Evolutionary conservation across 2,888 invertebrate species (phyloP).

Genomic region (Tiphia femorata): DNA sequence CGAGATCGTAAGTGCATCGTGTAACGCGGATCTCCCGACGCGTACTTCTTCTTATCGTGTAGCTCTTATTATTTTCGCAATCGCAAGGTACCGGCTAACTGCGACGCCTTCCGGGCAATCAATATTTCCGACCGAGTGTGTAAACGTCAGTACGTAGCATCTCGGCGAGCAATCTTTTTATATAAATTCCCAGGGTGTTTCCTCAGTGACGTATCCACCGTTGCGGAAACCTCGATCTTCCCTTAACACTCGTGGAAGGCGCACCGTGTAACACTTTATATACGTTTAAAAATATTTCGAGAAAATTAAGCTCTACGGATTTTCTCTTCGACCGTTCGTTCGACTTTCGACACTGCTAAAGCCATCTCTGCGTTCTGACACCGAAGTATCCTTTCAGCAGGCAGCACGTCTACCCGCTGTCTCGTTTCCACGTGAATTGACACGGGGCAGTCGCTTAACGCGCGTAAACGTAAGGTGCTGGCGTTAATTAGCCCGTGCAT

Average conservation of each 20-base stretch:
- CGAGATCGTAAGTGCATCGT: slow-evolving; percentile 5
- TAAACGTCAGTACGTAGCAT: slow-evolving; percentile 17
- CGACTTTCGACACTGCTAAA: no score
- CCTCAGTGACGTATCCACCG: no score
- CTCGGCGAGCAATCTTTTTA: slow-evolving; percentile 13
- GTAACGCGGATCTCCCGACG: neutral
- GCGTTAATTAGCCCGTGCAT: slow-evolving; percentile 34
- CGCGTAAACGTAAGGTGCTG: slow-evolving; percentile 21
- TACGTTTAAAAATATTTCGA: no score
- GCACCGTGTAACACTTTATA: no score
- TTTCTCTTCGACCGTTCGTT: no score
- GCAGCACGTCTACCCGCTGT: no score
- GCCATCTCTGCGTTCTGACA: no score
- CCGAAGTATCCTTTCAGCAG: no score
- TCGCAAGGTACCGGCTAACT: neutral
- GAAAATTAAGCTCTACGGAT: no score
- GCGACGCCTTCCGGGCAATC: slow-evolving; percentile 21
- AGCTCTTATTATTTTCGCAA: slow-evolving; percentile 11
- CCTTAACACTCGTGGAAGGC: no score
- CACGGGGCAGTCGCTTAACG: slow-evolving; percentile 1
- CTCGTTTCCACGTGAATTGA: no score
- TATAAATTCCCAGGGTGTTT: slow-evolving; percentile 2
- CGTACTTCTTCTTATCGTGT: neutral
- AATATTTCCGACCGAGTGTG: slow-evolving; percentile 16
- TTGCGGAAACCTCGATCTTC: no score